Base-by-base conservation (phyloP, 2,797 vertebrate species). In the Poeciliopsis turneri region DNA sequence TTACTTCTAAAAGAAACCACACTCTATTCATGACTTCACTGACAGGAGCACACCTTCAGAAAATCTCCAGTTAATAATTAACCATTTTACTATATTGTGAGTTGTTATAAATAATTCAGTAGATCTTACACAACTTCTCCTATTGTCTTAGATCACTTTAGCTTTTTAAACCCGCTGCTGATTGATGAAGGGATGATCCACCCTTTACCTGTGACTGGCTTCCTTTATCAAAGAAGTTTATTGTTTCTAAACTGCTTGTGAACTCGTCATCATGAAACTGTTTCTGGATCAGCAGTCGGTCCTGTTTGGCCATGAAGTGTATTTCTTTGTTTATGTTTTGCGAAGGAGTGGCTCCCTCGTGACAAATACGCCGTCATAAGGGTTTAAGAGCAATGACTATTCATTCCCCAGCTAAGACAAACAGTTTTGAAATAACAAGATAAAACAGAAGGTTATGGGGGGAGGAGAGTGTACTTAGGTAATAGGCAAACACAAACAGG, bases 341-440 rank as follows among this genome's bases (percentile, higher is more conserved):
- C 90, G 81, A 96, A 95, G 95, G 95, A 94, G 93, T 89, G 92
- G 95, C 87, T 73, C 79, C 77, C 69, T 77, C 55, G 77, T 93
- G 92, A 96, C 95, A 95, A 95, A 95, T 92, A 86, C 79, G 73
- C 74, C 82, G 87, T 95, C 93, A 93, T 87, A 64, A 74, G 72
- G 74, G 71, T 89, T 93, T 89, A 80, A 90, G 87, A 89, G 91
- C 90, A 91, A 92, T 75, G 77, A 92, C 94, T 94, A 92, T 95
- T 95, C 94, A 93, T 93, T 95, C 89, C 89, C 90, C 75, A 39
- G 89, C 92, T 86, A 93, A 95, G 86, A 94, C 95, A 96, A 96
- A 96, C 95, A 95, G 90, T 90, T 94, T 93, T 94, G 93, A 92
- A 94, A 95, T 94, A 95, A 95, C 93, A 95, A 95, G 95, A 96